A percentile compares a stretch with the other conserved stretches of the same genome.
These are phyloP conservation scores for Antechinus stuartii DNA, from an alignment of 2,113 vertebrate genomes.

Conservation along the genomic window DNA sequence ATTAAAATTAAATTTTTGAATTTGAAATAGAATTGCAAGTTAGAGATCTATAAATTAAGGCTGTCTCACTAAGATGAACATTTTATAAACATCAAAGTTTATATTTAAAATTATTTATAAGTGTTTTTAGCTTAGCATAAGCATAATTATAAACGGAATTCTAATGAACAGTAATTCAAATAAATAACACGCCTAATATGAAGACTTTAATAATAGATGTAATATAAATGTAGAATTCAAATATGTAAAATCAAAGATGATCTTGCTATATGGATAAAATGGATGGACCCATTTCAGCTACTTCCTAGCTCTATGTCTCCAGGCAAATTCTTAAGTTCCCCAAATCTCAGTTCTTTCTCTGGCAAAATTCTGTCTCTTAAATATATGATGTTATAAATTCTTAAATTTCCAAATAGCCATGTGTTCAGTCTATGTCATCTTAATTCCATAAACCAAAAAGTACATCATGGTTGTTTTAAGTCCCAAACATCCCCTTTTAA, in stretches of 20 bases:
- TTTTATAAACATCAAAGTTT: neutral
- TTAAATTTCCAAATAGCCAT: neutral
- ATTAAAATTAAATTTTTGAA: neutral
- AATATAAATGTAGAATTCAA: neutral
- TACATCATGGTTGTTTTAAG: neutral
- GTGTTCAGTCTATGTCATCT: too few relatives aligned
- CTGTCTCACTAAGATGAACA: neutral
- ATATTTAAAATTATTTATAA: neutral
- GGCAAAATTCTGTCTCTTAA: neutral
- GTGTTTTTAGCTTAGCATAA: neutral
- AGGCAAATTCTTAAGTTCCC: neutral
- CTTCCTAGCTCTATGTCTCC: neutral
- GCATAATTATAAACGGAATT: neutral
- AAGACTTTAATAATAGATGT: neutral
- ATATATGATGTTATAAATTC: neutral
- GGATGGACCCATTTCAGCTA: neutral
- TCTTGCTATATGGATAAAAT: neutral
- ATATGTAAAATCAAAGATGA: neutral
- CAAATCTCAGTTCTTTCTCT: neutral
- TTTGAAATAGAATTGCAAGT: neutral
- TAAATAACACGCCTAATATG: neutral
- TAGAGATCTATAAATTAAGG: neutral
- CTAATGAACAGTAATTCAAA: neutral
- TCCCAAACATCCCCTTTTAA: neutral
- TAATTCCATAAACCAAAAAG: neutral